A percentile compares a stretch with the other conserved stretches of the same genome.
These are phyloP conservation scores for Tachina grossa DNA, from an alignment of 2,888 invertebrate species.

Conservation along the genomic window DNA sequence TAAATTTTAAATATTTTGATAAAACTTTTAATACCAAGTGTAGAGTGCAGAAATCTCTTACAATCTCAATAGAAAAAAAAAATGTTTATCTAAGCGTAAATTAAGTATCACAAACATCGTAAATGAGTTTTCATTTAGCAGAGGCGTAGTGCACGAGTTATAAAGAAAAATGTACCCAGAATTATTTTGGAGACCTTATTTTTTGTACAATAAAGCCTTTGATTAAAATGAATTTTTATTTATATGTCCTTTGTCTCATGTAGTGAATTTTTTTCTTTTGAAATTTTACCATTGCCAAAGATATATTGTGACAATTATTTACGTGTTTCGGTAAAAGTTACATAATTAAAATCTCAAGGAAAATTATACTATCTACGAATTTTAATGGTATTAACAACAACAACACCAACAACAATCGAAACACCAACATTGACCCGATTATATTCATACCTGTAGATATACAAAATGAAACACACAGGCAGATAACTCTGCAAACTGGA, in stretches of 20 bases:
- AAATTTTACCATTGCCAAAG: conserved; percentile 47
- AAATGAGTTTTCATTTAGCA: not conserved
- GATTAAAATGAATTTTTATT: not conserved
- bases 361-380: conserved; percentile 4
- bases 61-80: not conserved
- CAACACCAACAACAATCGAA: conserved; percentile 23
- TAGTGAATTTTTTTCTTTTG: conserved; percentile 8
- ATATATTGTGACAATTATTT: conserved; percentile 72
- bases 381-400: conserved; percentile 58
- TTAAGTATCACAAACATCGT: conserved; percentile 11
- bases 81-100: conserved; percentile 25
- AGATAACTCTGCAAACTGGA: not conserved
- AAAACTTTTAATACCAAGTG: no score
- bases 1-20: not conserved
- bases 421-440: conserved; percentile 51
- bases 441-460: conserved; percentile 31
- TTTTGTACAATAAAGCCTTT: not conserved
- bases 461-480: conserved; percentile 2
- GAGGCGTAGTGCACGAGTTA: not conserved
- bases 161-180: not conserved
- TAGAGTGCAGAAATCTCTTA: conserved; percentile 1
- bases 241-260: not conserved
- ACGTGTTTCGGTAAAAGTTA: conserved; percentile 59
- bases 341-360: conserved; percentile 42
- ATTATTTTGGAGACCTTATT: not conserved